Evolutionary conservation across 2,888 invertebrate species (phyloP), one percentile per base, ranked within the genome.

Genomic region (Galerucella calmariensis): DNA sequence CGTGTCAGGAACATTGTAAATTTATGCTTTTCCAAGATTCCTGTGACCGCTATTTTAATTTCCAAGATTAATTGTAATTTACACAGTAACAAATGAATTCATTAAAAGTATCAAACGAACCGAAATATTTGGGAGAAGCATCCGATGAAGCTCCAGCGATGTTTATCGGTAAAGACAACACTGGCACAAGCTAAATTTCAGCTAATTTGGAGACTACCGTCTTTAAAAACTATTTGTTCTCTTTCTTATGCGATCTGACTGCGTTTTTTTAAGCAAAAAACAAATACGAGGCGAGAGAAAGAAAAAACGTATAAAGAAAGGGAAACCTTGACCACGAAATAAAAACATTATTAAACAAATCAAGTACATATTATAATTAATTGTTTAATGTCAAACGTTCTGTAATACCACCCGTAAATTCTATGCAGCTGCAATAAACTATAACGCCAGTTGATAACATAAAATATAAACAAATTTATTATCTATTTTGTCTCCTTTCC

Each of bases 61-160:
- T 81, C 56, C 58, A 77, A 78, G 81, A 84, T 84, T 83, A 83
- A 82, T 83, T 83, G 83, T 82, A 83, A 83, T 83, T 83, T 83
- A 83, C 78, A 81, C 77, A 80, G 81, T 81, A 83, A 82, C 82
- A 82, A 83, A 82, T 81, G 80, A 79, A 81, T 82, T 83, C 81
- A 83, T 83, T 83, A 82, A 81, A 77, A 65, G 80, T 81, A 81
- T 82, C 82, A 82, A 82, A 82, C 77, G 79, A 71, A 72, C 81
- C 81, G 80, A 78, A 74, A 70, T 75, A 78, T 76, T 73, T 75
- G 73, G 68, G 65, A 67, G 73, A 11, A 41, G 27, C 62, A 67
- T 59, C 69, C 20, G 72, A 69, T 70, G 69, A 69, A 59, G 71
- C 67, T 71, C 41, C 65, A 46, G 67, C 27, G 73, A 73, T 73